Base-by-base conservation (phyloP, 2,888 invertebrate genomes). In the Polia nebulosa region DNA sequence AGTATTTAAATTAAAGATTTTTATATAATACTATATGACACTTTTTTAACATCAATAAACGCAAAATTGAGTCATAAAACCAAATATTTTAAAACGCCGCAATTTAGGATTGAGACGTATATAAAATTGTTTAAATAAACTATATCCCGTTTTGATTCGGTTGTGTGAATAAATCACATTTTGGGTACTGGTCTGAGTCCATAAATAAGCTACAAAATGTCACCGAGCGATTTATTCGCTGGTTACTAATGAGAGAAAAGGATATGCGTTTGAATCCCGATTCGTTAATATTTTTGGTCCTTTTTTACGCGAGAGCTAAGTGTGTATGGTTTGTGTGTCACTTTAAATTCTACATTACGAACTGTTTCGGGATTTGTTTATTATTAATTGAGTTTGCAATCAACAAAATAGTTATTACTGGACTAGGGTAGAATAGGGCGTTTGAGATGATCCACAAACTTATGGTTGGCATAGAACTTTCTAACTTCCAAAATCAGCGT, bases 201-300 rank as follows among this genome's bases (percentile, higher is more conserved):
- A 75, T 85, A 87, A 86, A 86, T 85, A 72, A 79, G 80, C 60
- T 70, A 72, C 82, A 72, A 75, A 77, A 83, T 83, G 82, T 82
- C 82, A 75, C 77, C 71, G 77, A 0, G 69, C 70, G 77, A 84
- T 87, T 85, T 87, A 86, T 85, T 77, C 60, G 47, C 53, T 67
- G 72, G 45, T 65, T 65, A 67, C 67, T 86, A 86, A 86, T 86
- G 86, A 86, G 83, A 79, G 80, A 68, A 78, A 76, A 78, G 62
- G 71, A 76, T 80, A 56, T 53, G 64, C 58, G 47, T 80, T 69
- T 55, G 56, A 67, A 56, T 76, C 51, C 59, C 29, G 76, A 60
- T 66, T 70, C 65, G 58, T 62, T 70, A 41, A 59, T 22, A 27
- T 22, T 25, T 27, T 52, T 56, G n/a, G 45, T 52, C 25, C 20